Percentiles rank a stretch among this genome's conserved stretches.
Evolutionary conservation across 2,113 vertebrate genomes (phyloP).

Genomic region (Micronisus gabar): DNA sequence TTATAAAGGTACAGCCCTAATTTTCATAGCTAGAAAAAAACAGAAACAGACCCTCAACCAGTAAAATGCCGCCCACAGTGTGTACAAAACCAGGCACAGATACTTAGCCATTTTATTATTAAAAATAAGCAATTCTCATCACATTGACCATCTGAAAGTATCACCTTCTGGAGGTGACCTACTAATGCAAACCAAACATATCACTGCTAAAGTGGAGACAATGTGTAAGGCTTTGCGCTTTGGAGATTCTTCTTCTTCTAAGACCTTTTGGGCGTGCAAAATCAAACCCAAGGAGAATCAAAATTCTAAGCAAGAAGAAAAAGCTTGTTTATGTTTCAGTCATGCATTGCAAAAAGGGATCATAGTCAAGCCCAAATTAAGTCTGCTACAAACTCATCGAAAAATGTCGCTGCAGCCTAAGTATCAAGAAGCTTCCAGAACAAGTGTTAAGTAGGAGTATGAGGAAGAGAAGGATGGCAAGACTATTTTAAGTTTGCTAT

Average conservation of each 20-base stretch:
- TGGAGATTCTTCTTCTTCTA: neutral
- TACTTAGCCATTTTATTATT: neutral
- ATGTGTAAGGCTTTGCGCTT: neutral
- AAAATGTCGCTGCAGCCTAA: neutral
- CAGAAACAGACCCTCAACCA: neutral
- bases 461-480: neutral
- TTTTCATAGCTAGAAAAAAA: neutral
- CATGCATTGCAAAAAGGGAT: neutral
- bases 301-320: neutral
- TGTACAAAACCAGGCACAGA: neutral
- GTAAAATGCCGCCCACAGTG: neutral
- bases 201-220: neutral
- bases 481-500: neutral
- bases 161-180: neutral
- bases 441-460: neutral
- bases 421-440: neutral
- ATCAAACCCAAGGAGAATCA: neutral
- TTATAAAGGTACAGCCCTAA: neutral
- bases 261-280: neutral
- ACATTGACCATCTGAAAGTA: neutral
- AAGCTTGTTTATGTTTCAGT: neutral
- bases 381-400: neutral
- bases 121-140: neutral
- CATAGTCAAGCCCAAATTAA: neutral
- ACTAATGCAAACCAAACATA: neutral